Evolutionary conservation across 2,888 invertebrate species (phyloP), one percentile per base, ranked within the genome.

Genomic region (Rhogogaster chlorosoma): DNA sequence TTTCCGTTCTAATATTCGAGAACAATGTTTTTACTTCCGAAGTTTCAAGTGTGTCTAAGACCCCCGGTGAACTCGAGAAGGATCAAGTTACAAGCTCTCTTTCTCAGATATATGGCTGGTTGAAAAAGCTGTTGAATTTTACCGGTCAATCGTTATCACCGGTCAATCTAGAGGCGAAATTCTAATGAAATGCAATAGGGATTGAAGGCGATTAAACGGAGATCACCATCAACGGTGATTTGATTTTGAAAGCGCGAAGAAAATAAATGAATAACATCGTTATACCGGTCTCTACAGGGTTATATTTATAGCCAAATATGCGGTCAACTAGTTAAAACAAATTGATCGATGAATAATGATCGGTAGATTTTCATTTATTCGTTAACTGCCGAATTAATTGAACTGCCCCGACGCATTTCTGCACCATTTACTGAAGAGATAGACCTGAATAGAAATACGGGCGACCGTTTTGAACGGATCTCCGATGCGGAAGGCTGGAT

Each of bases 321-420:
- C 83, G 64, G 70, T 83, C 83, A 70, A 67, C 70, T 29, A 42
- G 64, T 83, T 45, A 38, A 83, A 67, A 83, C 32, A 49, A 83
- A 83, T 83, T 83, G 64, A 64, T 67, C 3, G 67, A 67, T 29
- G 83, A 83, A 83, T 83, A 83, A 83, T 45, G 45, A 83, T 70
- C 45, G 67, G 29, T 6, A 5, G 67, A 83, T 45, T 67, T 45
- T 26, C 9, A 29, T 42, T 49, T 67, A n/a, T 70, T 49, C 70
- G 83, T 67, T 83, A 42, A 57, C 67, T 12, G 32, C n/a, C n/a
- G 45, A 83, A 83, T 83, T 70, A 49, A 83, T 83, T 49, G 70
- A 42, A 26, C 38, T 26, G 64, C 64, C 12, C 22, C 10, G 15
- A 64, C 38, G 36, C 78, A 53, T 32, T 36, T 12, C 32, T 15